Evolutionary conservation across 2,888 invertebrate genomes (phyloP).

Genomic region (Cephus spinipes): DNA sequence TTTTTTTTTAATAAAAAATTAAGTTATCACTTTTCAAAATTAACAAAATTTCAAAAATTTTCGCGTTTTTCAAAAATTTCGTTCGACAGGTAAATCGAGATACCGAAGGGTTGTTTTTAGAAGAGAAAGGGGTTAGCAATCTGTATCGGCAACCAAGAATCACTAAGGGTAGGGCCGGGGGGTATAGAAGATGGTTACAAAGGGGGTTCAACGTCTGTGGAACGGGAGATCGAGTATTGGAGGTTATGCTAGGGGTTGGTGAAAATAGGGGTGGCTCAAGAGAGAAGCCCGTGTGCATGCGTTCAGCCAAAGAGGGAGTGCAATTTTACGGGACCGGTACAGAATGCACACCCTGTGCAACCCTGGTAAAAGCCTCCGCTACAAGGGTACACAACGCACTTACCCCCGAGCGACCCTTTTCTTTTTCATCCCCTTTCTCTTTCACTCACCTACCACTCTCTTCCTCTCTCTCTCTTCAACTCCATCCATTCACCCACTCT

Average conservation of each 20-base stretch:
- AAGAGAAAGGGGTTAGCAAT: neutral
- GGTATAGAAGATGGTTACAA: neutral
- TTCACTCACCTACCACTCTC: neutral
- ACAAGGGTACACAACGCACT: conserved; percentile 48
- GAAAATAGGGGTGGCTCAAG: neutral
- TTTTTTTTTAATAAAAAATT: no score
- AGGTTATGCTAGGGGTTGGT: neutral
- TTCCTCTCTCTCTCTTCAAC: neutral
- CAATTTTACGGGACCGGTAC: conserved; percentile 45
- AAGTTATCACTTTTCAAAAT: neutral
- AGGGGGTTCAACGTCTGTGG: conserved; percentile 10
- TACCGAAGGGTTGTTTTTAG: neutral
- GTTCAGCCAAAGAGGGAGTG: conserved; percentile 37
- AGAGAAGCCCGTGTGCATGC: conserved; percentile 7
- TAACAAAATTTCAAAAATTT: neutral
- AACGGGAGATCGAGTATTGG: conserved; percentile 20
- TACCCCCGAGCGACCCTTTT: conserved; percentile 40
- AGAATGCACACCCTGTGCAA: neutral
- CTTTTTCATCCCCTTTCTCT: conserved; percentile 19
- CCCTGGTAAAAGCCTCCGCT: conserved; percentile 50
- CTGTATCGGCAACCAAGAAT: neutral
- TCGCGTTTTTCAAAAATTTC: neutral
- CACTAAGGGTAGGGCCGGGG: neutral
- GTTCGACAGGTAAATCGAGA: neutral
- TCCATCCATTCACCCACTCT: neutral